phyloP scores from a whole-genome alignment of 64 coral and sea anemone genomes.

The Cladopsammia gracilis region DNA sequence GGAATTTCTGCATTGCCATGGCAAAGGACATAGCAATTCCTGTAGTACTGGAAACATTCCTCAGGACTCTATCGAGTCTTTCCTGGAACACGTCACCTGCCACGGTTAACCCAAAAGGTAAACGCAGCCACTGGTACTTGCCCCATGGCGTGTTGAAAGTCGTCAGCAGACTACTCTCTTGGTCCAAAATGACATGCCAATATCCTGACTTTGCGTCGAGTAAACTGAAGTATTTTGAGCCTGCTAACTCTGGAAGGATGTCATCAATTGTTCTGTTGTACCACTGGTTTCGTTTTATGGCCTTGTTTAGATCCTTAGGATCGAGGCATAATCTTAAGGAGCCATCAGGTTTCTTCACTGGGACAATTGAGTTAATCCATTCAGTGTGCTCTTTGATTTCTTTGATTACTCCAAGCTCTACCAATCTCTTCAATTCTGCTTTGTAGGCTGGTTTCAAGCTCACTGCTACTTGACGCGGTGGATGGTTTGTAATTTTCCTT shows the following conservation, averaged over 20 bases:
- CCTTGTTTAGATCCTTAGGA: conserved; percentile 33
- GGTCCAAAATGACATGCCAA: background rate
- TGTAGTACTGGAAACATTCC: background rate
- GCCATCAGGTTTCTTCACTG: conserved; percentile 28
- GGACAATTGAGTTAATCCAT: conserved; percentile 22
- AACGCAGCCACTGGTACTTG: conserved; percentile 12
- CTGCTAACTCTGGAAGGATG: background rate
- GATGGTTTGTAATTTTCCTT: conserved; percentile 34
- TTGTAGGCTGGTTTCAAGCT: conserved; percentile 51
- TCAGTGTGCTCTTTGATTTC: conserved; percentile 19
- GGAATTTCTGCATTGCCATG: conserved; percentile 22
- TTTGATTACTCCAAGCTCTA: conserved; percentile 6
- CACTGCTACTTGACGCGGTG: conserved; percentile 27
- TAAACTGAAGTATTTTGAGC: conserved; percentile 4
- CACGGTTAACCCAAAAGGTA: conserved; percentile 3
- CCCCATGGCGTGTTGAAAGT: conserved; percentile 11
- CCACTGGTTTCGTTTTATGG: conserved; percentile 9
- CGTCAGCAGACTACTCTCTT: background rate
- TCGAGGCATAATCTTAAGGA: conserved; percentile 24
- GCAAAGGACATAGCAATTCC: conserved; percentile 15
- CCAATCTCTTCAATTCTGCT: background rate
- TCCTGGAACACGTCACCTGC: conserved; percentile 24
- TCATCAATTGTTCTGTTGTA: conserved; percentile 16
- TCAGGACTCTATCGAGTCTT: conserved; percentile 25
- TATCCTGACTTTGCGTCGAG: background rate